Evolutionary conservation across 1,140 invertebrate genomes (phyloP), one percentile per base, ranked within the genome.

Genomic region (Leguminivora glycinivorella): DNA sequence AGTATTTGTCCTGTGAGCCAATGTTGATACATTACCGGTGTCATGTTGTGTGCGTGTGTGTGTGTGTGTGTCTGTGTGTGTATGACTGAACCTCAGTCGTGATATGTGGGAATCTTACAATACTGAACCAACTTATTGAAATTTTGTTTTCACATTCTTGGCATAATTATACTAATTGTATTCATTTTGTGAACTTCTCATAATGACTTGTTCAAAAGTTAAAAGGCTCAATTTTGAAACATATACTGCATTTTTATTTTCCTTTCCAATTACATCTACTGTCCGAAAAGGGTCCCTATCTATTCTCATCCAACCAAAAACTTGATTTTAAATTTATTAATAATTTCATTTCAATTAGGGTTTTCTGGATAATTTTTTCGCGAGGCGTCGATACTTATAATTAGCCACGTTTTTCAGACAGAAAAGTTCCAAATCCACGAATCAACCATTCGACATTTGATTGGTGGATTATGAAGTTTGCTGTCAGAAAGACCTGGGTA

Each of bases 1-100:
- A 58, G 4, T 4, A 58, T 52, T 71, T 82, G 69, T 71, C 25
- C 70, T 75, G 66, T 78, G 69, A 22, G 58, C 25, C 58, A 22
- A 52, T 72, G 47, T 70, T 58, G 63, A 68, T 81, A 72, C 70
- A 63, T 85, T 81, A 84, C 76, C 76, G 75, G 71, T 72, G 56
- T 68, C 68, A 47, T 76, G 70, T 9, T 75, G 43, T 69, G 24
- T 26, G 10, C 68, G 69, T 70, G 38, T 68, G 56, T 73, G 40
- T 43, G 31, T 70, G 52, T n/a, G n/a, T n/a, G n/a, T n/a, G n/a
- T n/a, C n/a, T 70, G 69, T 70, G 38, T 68, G 56, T 73, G 40
- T 43, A 25, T 70, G 52, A 67, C 17, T 58, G 70, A 60, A 70
- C 68, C 19, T 67, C 17, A 68, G 70, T 76, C 67, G 14, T 70